Evolutionary conservation across 1,140 invertebrate species (phyloP).

Genomic region (Ceratitis capitata): DNA sequence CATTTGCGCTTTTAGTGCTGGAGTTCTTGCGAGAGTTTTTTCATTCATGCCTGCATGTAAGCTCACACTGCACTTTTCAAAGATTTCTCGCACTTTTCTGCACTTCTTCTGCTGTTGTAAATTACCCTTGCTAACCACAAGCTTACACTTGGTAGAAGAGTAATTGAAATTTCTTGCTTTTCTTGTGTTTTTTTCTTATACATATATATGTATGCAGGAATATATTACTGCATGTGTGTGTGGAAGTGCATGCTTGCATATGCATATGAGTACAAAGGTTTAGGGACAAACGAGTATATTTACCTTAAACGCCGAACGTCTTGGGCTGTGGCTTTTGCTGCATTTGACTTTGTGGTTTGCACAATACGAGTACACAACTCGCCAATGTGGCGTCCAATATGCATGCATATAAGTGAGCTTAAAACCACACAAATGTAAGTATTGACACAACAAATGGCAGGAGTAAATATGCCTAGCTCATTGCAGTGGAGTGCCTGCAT

Average conservation of each 20-base stretch:
- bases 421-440: background rate
- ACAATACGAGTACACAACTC: background rate
- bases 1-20: background rate
- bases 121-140: background rate
- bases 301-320: background rate
- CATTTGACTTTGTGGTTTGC: slow-evolving; percentile 21
- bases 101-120: background rate
- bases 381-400: background rate
- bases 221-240: background rate
- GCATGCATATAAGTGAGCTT: background rate
- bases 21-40: background rate
- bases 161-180: slow-evolving; percentile 1
- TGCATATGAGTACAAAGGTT: background rate
- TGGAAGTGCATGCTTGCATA: background rate
- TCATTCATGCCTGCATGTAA: background rate
- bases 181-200: no score
- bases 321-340: slow-evolving; percentile 21
- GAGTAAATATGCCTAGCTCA: background rate
- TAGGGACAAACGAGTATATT: background rate
- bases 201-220: background rate
- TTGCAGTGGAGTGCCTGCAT: background rate
- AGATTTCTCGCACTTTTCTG: background rate
- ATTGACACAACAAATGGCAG: no score
- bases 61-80: background rate
- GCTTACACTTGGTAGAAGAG: background rate